Conservation (phyloP, 2,888 invertebrate species). For the Amiota mariae region DNA sequence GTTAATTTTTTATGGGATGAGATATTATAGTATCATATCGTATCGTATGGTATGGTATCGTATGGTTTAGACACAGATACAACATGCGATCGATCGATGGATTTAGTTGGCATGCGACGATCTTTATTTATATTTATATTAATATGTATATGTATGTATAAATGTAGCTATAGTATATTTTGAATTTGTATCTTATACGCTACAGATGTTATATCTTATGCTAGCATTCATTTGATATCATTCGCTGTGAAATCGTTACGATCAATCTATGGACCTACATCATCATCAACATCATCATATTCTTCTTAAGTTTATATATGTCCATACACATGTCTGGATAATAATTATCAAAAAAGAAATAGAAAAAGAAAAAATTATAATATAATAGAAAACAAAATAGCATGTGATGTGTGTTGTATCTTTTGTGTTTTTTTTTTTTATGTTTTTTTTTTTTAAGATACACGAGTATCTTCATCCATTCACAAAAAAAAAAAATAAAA, state of each 20-base stretch:
- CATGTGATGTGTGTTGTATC: no score
- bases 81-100: slow-evolving; percentile 35
- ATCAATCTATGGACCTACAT: no score
- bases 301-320: no score
- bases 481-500: no score
- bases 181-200: background rate
- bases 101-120: slow-evolving; percentile 21
- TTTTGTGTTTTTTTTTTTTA: no score
- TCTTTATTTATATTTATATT: slow-evolving; percentile 44
- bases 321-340: no score
- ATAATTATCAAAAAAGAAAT: no score
- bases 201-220: background rate
- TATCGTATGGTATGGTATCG: background rate
- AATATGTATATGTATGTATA: background rate
- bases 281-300: no score
- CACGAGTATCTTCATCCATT: no score
- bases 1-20: slow-evolving; percentile 24
- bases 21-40: background rate
- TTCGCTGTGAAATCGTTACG: slow-evolving; percentile 25
- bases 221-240: slow-evolving; percentile 13
- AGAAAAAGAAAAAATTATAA: no score
- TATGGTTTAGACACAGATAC: slow-evolving; percentile 29
- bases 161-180: background rate
- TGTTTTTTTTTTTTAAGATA: no score
- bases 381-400: no score